A percentile compares a stretch with the other conserved stretches of the same genome.
Evolutionary conservation across 2,888 invertebrate species (phyloP).

Genomic region (Nomada lathburiana): DNA sequence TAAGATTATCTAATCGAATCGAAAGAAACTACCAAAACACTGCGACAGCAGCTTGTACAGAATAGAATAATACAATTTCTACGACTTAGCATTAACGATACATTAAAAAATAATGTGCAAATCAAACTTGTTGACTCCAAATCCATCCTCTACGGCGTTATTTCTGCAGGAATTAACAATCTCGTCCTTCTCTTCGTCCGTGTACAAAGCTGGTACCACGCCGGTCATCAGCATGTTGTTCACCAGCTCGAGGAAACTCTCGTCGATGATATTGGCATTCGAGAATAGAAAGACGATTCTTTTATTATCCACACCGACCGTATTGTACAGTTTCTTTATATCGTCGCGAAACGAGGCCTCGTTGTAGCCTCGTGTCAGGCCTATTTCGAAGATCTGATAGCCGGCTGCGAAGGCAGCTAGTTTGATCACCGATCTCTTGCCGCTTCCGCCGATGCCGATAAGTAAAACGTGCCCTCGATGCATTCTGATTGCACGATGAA

Average conservation of each 20-base stretch:
- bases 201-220: constrained; percentile 93
- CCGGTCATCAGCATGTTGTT: constrained; percentile 97
- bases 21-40: too few species aligned
- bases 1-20: too few species aligned
- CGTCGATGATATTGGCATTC: constrained; percentile 92
- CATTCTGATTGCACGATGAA: constrained; percentile 94
- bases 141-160: constrained; percentile 89
- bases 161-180: constrained; percentile 90
- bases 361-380: constrained; percentile 93
- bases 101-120: not conserved
- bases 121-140: constrained; percentile 87
- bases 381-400: constrained; percentile 93
- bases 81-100: too few species aligned
- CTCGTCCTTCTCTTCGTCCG: constrained; percentile 94
- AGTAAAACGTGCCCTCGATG: constrained; percentile 93
- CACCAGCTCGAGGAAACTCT: constrained; percentile 94
- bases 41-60: too few species aligned
- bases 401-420: constrained; percentile 94
- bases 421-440: constrained; percentile 92
- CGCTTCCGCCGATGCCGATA: constrained; percentile 95
- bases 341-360: constrained; percentile 94
- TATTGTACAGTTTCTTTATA: constrained; percentile 91
- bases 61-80: too few species aligned
- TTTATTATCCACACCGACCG: constrained; percentile 92
- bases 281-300: constrained; percentile 93